These are phyloP conservation scores for Drosophila cognata DNA, from an alignment of 2,888 invertebrate genomes.

Conservation along the genomic window DNA sequence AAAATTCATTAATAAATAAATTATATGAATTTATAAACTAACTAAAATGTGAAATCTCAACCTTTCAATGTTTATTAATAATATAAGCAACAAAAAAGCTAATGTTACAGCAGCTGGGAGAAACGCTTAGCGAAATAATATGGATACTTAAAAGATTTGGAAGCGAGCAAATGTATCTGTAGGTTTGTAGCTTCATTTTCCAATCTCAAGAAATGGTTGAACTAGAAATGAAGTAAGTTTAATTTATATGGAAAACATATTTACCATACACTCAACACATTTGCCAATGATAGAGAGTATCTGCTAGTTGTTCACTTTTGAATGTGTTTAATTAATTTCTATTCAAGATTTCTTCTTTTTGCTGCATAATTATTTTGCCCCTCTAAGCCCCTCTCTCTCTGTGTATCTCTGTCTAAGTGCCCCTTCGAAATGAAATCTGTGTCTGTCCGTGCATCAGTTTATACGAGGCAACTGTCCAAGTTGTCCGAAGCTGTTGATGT, in stretches of 20 bases:
- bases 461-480: slow-evolving; percentile 59
- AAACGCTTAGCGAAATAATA: background rate
- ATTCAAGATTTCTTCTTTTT: slow-evolving; percentile 57
- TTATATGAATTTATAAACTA: background rate
- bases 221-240: background rate
- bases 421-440: background rate
- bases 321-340: slow-evolving; percentile 5
- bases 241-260: background rate
- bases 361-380: slow-evolving; percentile 64
- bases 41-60: background rate
- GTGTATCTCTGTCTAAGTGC: background rate
- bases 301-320: background rate
- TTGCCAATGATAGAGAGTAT: background rate
- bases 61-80: background rate
- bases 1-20: background rate
- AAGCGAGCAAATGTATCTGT: background rate
- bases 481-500: slow-evolving; percentile 44
- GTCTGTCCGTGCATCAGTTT: slow-evolving; percentile 58
- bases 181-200: background rate
- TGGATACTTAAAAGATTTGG: background rate
- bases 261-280: background rate
- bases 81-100: background rate
- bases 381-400: slow-evolving; percentile 4
- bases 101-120: background rate
- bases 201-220: background rate